Percentiles rank a stretch among this genome's conserved stretches.
phyloP scores from a whole-genome alignment of 2,797 vertebrate genomes.

The Falco biarmicus region DNA sequence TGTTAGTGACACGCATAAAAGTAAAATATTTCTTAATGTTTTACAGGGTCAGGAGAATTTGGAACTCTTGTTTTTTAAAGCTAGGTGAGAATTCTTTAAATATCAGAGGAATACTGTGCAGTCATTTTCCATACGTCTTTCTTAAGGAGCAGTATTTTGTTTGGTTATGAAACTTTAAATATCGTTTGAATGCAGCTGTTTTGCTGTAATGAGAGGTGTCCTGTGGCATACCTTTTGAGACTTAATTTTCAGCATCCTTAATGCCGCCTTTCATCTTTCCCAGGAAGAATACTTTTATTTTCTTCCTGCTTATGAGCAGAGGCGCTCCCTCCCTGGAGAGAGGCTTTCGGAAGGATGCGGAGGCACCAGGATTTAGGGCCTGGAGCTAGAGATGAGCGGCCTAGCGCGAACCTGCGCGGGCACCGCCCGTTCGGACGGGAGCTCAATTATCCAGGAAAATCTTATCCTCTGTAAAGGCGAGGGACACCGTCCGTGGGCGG shows the following conservation, averaged over 20 bases:
- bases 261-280: not conserved
- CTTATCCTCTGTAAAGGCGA: too few species aligned
- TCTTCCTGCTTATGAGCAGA: not conserved
- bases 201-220: not conserved
- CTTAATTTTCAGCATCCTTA: not conserved
- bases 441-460: too few species aligned
- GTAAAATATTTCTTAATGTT: not conserved
- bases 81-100: not conserved
- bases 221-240: not conserved
- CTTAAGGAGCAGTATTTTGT: not conserved
- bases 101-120: not conserved
- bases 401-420: not conserved
- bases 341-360: rapidly evolving
- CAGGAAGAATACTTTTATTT: not conserved
- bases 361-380: not conserved
- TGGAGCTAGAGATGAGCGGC: not conserved
- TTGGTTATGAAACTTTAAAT: not conserved
- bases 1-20: not conserved
- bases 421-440: too few species aligned
- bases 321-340: not conserved
- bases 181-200: not conserved
- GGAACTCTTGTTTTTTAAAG: not conserved
- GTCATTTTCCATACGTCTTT: not conserved
- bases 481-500: too few species aligned
- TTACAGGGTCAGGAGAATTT: not conserved